A percentile compares a stretch with the other conserved stretches of the same genome.
phyloP scores from a whole-genome alignment of 2,797 vertebrate genomes.

The Labroides dimidiatus region DNA sequence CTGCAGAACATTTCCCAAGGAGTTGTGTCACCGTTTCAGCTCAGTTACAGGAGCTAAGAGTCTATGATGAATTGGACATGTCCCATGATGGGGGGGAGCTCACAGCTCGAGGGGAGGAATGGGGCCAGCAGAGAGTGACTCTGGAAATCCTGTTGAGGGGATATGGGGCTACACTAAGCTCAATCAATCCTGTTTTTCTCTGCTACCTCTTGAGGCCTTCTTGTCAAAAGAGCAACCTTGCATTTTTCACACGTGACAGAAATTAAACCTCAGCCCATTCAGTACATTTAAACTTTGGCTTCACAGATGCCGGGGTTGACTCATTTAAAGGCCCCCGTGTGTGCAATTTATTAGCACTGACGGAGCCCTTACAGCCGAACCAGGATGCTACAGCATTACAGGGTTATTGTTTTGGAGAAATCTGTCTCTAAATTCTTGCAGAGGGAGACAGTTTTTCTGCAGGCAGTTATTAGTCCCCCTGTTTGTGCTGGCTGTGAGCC shows the following conservation, averaged over 20 bases:
- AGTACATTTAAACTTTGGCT: conserved; percentile 43
- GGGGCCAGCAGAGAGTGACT: conserved; percentile 46
- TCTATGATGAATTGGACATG: conserved; percentile 66
- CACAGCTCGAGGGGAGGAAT: conserved; percentile 43
- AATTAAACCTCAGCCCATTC: conserved; percentile 53
- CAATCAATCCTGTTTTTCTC: conserved; percentile 46
- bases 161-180: conserved; percentile 20
- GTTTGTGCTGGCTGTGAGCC: conserved; percentile 34
- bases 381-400: conserved; percentile 38
- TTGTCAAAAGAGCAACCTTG: conserved; percentile 56
- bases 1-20: conserved; percentile 64
- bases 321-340: conserved; percentile 46
- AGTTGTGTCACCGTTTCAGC: conserved; percentile 56
- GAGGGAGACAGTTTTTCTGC: conserved; percentile 43
- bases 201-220: conserved; percentile 35
- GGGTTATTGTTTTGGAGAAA: conserved; percentile 46
- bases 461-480: conserved; percentile 32
- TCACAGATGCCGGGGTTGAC: conserved; percentile 38
- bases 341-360: conserved; percentile 58
- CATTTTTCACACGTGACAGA: conserved; percentile 48
- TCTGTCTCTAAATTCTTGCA: conserved; percentile 46
- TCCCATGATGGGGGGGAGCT: conserved; percentile 53
- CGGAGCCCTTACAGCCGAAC: conserved; percentile 54
- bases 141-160: conserved; percentile 58
- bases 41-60: conserved; percentile 62